These are phyloP conservation scores for Sandelia bainsii DNA, from an alignment of 2,797 vertebrate genomes.

Conservation along the genomic window DNA sequence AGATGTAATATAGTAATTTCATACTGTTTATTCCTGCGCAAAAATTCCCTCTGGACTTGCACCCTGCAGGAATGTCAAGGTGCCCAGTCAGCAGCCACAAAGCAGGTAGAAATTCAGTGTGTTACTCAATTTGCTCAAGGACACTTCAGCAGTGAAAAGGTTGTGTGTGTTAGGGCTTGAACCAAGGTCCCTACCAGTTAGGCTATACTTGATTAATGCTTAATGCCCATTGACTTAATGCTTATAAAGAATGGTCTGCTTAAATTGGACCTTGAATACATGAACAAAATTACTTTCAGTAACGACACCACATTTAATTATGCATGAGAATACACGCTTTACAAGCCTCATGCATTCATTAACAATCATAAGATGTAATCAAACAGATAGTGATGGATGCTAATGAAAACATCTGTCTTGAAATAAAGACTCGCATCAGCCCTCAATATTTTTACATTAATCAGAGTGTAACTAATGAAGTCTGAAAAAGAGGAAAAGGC, in stretches of 20 bases:
- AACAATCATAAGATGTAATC: slow-evolving; percentile 57
- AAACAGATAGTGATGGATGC: slow-evolving; percentile 41
- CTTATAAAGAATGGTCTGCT: slow-evolving; percentile 29
- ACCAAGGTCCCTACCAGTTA: slow-evolving; percentile 17
- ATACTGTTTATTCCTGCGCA: slow-evolving; percentile 38
- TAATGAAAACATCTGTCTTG: slow-evolving; percentile 43
- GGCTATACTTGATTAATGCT: slow-evolving; percentile 21
- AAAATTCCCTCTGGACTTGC: slow-evolving; percentile 26
- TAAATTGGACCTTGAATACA: slow-evolving; percentile 35
- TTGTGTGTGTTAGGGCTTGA: slow-evolving; percentile 8
- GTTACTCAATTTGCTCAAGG: slow-evolving; percentile 71
- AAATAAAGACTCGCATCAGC: slow-evolving; percentile 49
- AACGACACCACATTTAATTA: slow-evolving; percentile 50
- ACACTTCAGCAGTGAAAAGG: slow-evolving; percentile 54
- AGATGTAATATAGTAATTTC: slow-evolving; percentile 28
- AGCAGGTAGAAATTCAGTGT: slow-evolving; percentile 56
- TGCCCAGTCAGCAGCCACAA: slow-evolving; percentile 47
- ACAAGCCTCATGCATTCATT: slow-evolving; percentile 60
- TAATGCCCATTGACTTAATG: slow-evolving; percentile 35
- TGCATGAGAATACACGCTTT: slow-evolving; percentile 56
- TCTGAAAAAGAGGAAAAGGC: slow-evolving; percentile 46
- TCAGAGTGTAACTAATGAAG: slow-evolving; percentile 37
- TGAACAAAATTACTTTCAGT: slow-evolving; percentile 39
- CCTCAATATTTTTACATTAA: slow-evolving; percentile 54
- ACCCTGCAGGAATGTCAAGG: slow-evolving; percentile 24